Conservation (phyloP, 2,113 vertebrate genomes). For the Petrocephalus zakoni region DNA sequence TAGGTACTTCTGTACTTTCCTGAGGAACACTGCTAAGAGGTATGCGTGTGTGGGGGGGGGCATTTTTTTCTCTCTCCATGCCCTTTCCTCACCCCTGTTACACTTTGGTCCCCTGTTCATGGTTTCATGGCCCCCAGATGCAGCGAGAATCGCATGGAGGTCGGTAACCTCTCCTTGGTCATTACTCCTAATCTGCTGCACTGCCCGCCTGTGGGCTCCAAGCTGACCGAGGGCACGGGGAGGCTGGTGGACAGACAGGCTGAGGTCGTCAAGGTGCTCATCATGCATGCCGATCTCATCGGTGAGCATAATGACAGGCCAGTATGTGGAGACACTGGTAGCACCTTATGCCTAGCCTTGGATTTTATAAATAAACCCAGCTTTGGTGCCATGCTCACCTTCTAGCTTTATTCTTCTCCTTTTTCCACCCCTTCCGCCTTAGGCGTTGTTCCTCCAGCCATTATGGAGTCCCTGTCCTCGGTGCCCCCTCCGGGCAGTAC, state of each 20-base stretch:
- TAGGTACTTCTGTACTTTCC: constrained; percentile 49
- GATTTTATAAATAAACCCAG: not conserved
- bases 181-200: constrained; percentile 55
- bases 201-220: constrained; percentile 20
- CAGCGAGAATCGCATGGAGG: constrained; percentile 54
- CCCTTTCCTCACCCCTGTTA: not conserved
- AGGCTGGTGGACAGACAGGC: constrained; percentile 46
- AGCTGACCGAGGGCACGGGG: constrained; percentile 36
- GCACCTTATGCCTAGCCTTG: not conserved
- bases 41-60: constrained; percentile 1
- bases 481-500: not conserved
- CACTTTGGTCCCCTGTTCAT: not conserved
- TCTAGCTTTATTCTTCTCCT: not conserved
- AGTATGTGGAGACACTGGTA: not conserved
- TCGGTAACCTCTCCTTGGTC: constrained; percentile 48
- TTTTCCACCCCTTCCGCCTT: too few species aligned
- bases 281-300: constrained; percentile 44
- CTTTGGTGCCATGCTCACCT: not conserved
- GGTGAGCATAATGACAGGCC: constrained; percentile 36
- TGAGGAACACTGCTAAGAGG: constrained; percentile 46
- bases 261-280: constrained; percentile 39
- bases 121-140: constrained; percentile 31
- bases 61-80: not conserved
- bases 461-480: constrained; percentile 20
- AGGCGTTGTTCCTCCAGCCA: constrained; percentile 34